Evolutionary conservation across 2,888 invertebrate species (phyloP).

Genomic region (Pheosia tremula): DNA sequence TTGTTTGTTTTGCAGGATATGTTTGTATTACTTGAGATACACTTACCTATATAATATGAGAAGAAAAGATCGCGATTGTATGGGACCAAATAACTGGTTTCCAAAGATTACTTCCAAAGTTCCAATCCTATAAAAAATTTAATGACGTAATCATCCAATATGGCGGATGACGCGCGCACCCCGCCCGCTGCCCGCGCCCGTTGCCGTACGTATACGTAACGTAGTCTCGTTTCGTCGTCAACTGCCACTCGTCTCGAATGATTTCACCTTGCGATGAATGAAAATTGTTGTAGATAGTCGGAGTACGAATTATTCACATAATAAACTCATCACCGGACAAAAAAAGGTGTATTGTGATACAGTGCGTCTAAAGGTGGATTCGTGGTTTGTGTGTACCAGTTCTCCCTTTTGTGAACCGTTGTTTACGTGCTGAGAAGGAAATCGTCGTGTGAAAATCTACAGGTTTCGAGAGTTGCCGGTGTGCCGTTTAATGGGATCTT

Average conservation of each 20-base stretch:
- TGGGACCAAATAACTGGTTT: conserved; percentile 31
- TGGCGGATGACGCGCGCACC: conserved; percentile 82
- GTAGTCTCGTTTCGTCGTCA: conserved; percentile 59
- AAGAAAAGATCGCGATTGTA: background rate
- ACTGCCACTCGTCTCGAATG: conserved; percentile 70
- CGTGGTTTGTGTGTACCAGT: conserved; percentile 75
- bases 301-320: conserved; percentile 56
- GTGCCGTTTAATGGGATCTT: conserved; percentile 81
- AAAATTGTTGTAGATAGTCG: conserved; percentile 68
- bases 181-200: conserved; percentile 56
- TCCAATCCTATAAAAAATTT: conserved; percentile 35
- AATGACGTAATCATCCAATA: conserved; percentile 81
- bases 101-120: conserved; percentile 19
- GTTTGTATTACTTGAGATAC: too few species aligned
- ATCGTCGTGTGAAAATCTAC: conserved; percentile 56
- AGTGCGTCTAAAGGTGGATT: conserved; percentile 73
- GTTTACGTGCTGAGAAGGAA: conserved; percentile 68
- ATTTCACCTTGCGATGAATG: conserved; percentile 78
- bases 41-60: too few species aligned
- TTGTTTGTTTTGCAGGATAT: too few species aligned
- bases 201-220: conserved; percentile 13
- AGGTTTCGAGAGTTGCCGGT: conserved; percentile 60
- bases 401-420: conserved; percentile 77
- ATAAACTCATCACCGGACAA: conserved; percentile 59
- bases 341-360: conserved; percentile 63